Evolutionary conservation across 1,140 invertebrate species (phyloP).

Genomic region (Megathymus violae): DNA sequence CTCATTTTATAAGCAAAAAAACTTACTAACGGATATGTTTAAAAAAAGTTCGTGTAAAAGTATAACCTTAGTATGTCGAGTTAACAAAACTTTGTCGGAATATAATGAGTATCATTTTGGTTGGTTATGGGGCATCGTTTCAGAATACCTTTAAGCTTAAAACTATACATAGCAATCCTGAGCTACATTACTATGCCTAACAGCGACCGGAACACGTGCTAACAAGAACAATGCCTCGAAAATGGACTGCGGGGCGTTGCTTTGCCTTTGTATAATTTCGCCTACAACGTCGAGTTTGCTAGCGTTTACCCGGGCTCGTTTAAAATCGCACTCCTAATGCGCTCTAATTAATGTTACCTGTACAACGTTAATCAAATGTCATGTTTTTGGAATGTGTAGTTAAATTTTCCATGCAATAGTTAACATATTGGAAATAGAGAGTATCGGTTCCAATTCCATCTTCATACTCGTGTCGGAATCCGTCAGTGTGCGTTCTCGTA

Average conservation of each 20-base stretch:
- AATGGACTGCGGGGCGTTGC: not conserved
- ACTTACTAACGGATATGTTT: no score
- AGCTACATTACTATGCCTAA: not conserved
- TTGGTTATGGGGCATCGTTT: not conserved
- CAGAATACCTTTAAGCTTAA: not conserved
- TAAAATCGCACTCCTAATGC: not conserved
- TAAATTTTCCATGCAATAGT: no score
- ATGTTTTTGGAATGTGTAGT: no score
- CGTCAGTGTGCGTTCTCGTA: no score
- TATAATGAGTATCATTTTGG: not conserved
- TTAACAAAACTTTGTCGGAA: not conserved
- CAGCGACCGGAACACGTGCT: slow-evolving; percentile 1
- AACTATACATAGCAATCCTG: not conserved
- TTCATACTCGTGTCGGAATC: no score
- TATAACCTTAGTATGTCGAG: not conserved
- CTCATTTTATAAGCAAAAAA: no score
- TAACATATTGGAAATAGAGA: no score
- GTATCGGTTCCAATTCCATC: no score
- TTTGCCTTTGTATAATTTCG: slow-evolving; percentile 4
- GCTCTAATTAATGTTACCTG: not conserved
- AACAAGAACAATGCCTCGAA: not conserved
- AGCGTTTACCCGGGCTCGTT: not conserved
- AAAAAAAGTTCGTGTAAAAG: no score
- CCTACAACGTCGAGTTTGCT: not conserved
- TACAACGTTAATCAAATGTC: not conserved